Base-by-base conservation (phyloP, 2,113 vertebrate genomes). In the Bombycilla garrulus region DNA sequence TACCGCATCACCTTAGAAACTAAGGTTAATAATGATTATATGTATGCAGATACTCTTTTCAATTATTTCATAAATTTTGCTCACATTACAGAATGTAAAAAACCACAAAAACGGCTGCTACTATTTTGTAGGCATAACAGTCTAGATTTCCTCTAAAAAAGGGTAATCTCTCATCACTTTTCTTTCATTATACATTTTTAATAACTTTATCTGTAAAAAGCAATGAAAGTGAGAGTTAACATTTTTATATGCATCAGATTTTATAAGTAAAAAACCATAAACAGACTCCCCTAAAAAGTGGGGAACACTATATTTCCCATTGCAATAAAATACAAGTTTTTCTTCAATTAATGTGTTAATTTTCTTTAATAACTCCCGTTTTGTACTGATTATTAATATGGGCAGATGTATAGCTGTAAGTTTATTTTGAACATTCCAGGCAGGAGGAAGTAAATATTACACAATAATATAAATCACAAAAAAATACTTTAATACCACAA, bases 301-400 rank as follows among this genome's bases (percentile, higher is more conserved):
- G 74, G 61, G 72, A 89, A 67, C 16, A 56, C 42, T 72, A 54
- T 24, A n/a, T 83, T 96, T 95, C 56, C 72, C 61, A 86, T 92
- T 88, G 69, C 65, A 95, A 77, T 60, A 92, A 80, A 89, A 70
- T 66, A 61, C 23, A 96, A 86, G 71, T 65, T 60, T 94, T 62
- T 71, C 81, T 87, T 73, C 84, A 84, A 71, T 83, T 96, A 88
- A 88, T 91, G 38, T 80, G 87, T 81, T 33, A 20, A 60, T 94
- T 93, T 96, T 93, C 56, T 81, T 93, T 92, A 96, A 65, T 80
- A 89, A 91, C 67, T 88, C 64, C 81, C 73, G 24, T 58, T 91
- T 90, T 93, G 54, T 60, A 80, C 25, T 42, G 19, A 72, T 94
- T 51, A 84, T 80, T 81, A 82, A 53, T 38, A 77, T 0, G 64